Evolutionary conservation across 2,797 vertebrate genomes (phyloP).

Genomic region (Vireo griseus): DNA sequence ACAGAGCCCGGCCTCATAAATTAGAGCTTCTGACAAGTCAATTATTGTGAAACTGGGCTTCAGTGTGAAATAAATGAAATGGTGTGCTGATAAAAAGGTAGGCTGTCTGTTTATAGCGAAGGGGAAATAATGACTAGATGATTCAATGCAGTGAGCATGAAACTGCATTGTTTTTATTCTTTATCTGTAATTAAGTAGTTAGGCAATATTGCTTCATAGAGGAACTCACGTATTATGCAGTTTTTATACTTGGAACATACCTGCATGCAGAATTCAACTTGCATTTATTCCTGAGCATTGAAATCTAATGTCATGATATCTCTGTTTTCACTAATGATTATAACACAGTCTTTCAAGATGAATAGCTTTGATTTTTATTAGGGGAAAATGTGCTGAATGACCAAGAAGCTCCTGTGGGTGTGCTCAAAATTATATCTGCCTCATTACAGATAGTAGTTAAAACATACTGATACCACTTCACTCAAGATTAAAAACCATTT

Average conservation of each 20-base stretch:
- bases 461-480: conserved; percentile 17
- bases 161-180: conserved; percentile 76
- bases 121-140: conserved; percentile 77
- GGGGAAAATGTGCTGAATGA: conserved; percentile 6
- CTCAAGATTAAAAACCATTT: not conserved
- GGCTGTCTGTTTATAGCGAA: conserved; percentile 78
- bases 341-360: conserved; percentile 36
- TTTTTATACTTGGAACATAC: conserved; percentile 46
- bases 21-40: conserved; percentile 85
- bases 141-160: conserved; percentile 77
- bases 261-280: conserved; percentile 55
- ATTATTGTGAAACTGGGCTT: conserved; percentile 84
- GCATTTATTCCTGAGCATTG: conserved; percentile 18
- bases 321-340: conserved; percentile 8
- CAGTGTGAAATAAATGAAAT: conserved; percentile 85
- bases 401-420: conserved; percentile 17
- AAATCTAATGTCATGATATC: conserved; percentile 8
- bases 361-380: conserved; percentile 46
- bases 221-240: conserved; percentile 39
- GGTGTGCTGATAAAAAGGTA: conserved; percentile 80
- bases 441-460: conserved; percentile 12
- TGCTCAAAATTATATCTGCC: conserved; percentile 37
- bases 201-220: conserved; percentile 62
- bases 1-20: conserved; percentile 82
- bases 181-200: conserved; percentile 78